Conservation (phyloP, 2,113 vertebrate genomes). For the Neopipo cinnamomea region DNA sequence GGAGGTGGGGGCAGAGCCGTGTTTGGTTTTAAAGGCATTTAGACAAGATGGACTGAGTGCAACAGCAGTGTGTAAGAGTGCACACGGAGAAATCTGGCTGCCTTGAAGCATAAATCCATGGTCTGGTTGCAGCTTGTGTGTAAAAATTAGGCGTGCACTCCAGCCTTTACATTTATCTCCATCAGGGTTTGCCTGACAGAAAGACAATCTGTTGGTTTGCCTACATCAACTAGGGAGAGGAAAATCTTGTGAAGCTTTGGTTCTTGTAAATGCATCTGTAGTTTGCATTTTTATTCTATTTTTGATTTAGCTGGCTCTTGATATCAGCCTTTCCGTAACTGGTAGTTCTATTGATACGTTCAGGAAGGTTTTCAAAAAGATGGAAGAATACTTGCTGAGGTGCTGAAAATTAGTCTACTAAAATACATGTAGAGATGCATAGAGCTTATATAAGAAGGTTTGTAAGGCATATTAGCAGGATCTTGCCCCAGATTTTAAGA, state of each 20-base stretch:
- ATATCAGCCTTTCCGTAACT: neutral
- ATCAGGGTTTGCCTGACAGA: constrained; percentile 51
- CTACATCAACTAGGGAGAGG: neutral
- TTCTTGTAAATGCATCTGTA: neutral
- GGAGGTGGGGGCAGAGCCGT: constrained; percentile 36
- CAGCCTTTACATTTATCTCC: constrained; percentile 53
- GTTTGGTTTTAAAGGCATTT: constrained; percentile 50
- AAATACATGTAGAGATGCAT: neutral
- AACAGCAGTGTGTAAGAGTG: neutral
- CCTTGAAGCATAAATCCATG: constrained; percentile 54
- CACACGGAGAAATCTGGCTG: constrained; percentile 10
- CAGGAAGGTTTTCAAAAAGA: neutral
- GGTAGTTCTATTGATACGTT: constrained; percentile 17
- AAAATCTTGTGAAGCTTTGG: neutral
- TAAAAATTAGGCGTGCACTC: constrained; percentile 40
- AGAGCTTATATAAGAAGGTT: neutral
- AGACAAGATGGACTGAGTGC: constrained; percentile 47
- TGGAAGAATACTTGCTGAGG: neutral
- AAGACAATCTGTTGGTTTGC: constrained; percentile 39
- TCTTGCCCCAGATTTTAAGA: neutral
- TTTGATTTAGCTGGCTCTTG: constrained; percentile 17
- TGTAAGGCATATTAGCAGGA: neutral
- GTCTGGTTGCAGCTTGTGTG: constrained; percentile 32
- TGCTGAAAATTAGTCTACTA: constrained; percentile 5
- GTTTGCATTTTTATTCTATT: constrained; percentile 29